These are phyloP conservation scores for Morpho helenor DNA, from an alignment of 2,888 invertebrate species.

Conservation along the genomic window DNA sequence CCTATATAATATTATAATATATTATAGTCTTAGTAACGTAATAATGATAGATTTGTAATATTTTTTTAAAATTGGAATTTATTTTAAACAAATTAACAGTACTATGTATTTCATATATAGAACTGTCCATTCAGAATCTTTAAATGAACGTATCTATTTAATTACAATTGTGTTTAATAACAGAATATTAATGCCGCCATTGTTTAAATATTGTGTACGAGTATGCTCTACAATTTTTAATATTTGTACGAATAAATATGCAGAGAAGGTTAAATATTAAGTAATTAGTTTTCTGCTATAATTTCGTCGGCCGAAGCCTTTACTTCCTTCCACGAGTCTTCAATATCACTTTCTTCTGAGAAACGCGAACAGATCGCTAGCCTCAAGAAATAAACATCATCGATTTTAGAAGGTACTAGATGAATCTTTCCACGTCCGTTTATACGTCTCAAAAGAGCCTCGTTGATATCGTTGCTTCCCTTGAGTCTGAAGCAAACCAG, in stretches of 20 bases:
- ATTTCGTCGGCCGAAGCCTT: constrained; percentile 85
- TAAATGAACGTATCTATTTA: too few species aligned
- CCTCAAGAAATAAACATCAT: constrained; percentile 90
- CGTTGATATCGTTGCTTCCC: constrained; percentile 90
- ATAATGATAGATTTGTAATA: too few species aligned
- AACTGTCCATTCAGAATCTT: too few species aligned
- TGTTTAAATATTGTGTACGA: too few species aligned
- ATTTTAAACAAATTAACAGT: too few species aligned
- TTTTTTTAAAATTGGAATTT: too few species aligned
- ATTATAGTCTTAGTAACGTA: too few species aligned
- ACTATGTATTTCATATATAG: too few species aligned
- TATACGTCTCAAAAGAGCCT: constrained; percentile 88
- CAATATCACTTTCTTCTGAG: constrained; percentile 89
- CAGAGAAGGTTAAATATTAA: not conserved
- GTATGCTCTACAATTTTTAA: too few species aligned
- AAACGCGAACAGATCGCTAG: constrained; percentile 94
- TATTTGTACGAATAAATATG: not conserved
- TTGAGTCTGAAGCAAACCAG: constrained; percentile 97
- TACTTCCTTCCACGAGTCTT: constrained; percentile 92
- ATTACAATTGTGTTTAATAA: too few species aligned
- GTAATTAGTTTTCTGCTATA: constrained; percentile 42
- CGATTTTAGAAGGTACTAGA: constrained; percentile 93
- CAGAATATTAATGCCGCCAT: too few species aligned
- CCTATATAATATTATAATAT: too few species aligned
- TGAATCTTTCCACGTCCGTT: constrained; percentile 95